phyloP scores from a whole-genome alignment of 30 jellyfish, hydroid and myxozoan genomes.

The Chironex yamaguchii region DNA sequence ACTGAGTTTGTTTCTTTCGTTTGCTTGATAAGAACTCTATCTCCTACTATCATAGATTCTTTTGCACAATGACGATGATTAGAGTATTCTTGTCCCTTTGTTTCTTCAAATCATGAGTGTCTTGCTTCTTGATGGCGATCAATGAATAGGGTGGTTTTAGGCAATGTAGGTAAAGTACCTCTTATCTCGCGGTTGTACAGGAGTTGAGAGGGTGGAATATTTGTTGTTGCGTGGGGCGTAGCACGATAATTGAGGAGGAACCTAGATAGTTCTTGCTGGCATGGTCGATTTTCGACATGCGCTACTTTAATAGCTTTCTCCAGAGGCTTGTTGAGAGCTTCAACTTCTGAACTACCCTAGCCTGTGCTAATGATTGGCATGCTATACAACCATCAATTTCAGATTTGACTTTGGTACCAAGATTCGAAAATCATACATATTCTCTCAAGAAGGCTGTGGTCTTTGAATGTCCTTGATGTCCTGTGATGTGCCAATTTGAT shows the following conservation, averaged over 20 bases:
- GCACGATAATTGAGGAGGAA: conserved; percentile 29
- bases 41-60: not conserved
- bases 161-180: conserved; percentile 21
- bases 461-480: too few relatives aligned
- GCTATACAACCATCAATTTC: too few relatives aligned
- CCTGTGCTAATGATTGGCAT: too few relatives aligned
- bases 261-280: conserved; percentile 34
- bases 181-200: conserved; percentile 6
- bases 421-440: too few relatives aligned
- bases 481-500: too few relatives aligned
- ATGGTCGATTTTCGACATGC: conserved; percentile 1
- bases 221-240: conserved; percentile 44
- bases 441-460: too few relatives aligned
- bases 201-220: conserved; percentile 29
- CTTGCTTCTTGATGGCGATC: conserved; percentile 7
- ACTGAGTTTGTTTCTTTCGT: not conserved
- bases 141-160: not conserved
- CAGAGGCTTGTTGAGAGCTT: conserved; percentile 30
- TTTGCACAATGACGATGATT: conserved; percentile 22
- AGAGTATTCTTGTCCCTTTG: too few relatives aligned
- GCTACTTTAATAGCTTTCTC: conserved; percentile 46
- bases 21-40: not conserved
- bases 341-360: conserved; percentile 40
- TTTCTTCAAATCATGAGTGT: too few relatives aligned
- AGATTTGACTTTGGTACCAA: too few relatives aligned